Conservation (phyloP, 2,113 vertebrate genomes). For the Albula glossodonta region DNA sequence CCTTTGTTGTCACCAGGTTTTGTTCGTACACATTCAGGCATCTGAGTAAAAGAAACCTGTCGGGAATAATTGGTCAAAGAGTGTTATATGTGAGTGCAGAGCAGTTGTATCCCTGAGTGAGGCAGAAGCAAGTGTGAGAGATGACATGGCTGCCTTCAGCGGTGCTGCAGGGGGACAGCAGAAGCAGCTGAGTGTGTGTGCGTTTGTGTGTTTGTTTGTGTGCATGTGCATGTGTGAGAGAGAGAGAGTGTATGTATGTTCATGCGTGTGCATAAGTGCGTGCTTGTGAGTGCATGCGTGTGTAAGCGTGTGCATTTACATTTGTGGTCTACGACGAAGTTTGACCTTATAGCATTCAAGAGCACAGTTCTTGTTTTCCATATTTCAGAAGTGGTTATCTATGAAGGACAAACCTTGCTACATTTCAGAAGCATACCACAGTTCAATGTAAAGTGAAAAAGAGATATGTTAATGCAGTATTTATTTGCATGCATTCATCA, state of each 20-base stretch:
- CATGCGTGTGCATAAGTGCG: not conserved
- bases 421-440: too few species aligned
- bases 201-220: not conserved
- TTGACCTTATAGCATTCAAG: too few species aligned
- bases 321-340: too few species aligned
- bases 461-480: too few species aligned
- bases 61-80: slow-evolving; percentile 3
- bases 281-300: not conserved
- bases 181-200: not conserved
- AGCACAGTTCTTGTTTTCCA: too few species aligned
- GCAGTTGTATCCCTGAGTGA: not conserved
- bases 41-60: not conserved
- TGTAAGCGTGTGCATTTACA: not conserved
- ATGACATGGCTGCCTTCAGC: not conserved
- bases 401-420: not conserved
- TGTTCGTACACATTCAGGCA: not conserved
- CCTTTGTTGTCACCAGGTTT: not conserved
- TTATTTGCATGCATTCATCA: too few species aligned
- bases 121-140: not conserved
- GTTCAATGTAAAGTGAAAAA: too few species aligned
- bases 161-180: not conserved
- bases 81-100: not conserved
- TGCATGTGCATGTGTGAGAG: not conserved
- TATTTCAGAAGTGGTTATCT: not conserved
- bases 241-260: not conserved